These are phyloP conservation scores for Amblyraja radiata DNA, from an alignment of 2,797 vertebrate genomes.

Conservation along the genomic window DNA sequence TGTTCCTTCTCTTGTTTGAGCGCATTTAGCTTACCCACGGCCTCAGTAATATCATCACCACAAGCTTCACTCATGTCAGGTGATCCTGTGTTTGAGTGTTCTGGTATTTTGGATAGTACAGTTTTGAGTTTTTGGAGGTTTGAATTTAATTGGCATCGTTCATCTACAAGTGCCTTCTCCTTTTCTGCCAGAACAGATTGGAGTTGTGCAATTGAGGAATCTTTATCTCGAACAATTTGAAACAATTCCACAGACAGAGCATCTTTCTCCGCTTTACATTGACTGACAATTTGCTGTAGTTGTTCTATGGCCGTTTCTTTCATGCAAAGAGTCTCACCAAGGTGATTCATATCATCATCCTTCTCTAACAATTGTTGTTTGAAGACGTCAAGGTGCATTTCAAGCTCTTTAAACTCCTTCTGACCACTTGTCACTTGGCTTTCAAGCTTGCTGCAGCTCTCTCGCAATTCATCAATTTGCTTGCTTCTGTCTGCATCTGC, in stretches of 20 bases:
- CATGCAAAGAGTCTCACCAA: conserved; percentile 46
- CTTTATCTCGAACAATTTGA: conserved; percentile 55
- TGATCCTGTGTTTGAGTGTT: conserved; percentile 40
- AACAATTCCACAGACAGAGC: conserved; percentile 49
- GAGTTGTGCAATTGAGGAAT: conserved; percentile 52
- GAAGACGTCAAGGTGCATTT: conserved; percentile 51
- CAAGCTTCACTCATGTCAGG: background rate
- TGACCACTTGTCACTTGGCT: conserved; percentile 44
- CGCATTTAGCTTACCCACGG: conserved; percentile 46
- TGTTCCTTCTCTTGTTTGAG: conserved; percentile 59
- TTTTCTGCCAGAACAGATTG: conserved; percentile 50
- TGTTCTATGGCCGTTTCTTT: conserved; percentile 48
- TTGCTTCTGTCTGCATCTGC: conserved; percentile 50
- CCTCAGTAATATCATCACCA: background rate
- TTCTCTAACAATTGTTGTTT: conserved; percentile 58
- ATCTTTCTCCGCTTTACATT: conserved; percentile 58
- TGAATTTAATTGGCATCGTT: conserved; percentile 50
- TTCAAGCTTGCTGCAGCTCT: conserved; percentile 39
- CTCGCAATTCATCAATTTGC: conserved; percentile 52
- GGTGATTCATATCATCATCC: conserved; percentile 52
- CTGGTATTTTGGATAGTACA: conserved; percentile 49
- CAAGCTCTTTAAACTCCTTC: conserved; percentile 46
- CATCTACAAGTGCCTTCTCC: conserved; percentile 49
- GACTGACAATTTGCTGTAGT: conserved; percentile 46
- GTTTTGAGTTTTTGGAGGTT: conserved; percentile 55